These are phyloP conservation scores for Macrobrachium rosenbergii DNA, from an alignment of 1,140 invertebrate genomes.

Conservation along the genomic window DNA sequence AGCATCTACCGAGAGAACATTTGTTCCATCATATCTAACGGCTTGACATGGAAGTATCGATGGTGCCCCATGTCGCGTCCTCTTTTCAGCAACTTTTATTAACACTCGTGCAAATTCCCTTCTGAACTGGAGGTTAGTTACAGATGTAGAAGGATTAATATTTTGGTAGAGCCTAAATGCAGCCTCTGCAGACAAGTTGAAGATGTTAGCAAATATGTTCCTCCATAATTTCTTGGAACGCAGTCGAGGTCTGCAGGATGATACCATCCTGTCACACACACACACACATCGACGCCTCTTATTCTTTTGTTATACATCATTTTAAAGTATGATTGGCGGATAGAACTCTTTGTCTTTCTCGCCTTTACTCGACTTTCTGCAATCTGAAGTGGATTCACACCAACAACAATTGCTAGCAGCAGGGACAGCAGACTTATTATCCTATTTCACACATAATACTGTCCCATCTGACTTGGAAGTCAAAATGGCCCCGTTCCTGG, in stretches of 20 bases:
- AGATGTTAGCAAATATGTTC: no score
- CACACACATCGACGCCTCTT: conserved; percentile 29
- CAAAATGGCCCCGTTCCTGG: not conserved
- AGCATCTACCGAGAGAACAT: no score
- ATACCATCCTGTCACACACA: not conserved
- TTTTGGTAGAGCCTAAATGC: no score
- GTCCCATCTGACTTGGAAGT: conserved; percentile 21
- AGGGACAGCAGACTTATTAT: conserved; percentile 21
- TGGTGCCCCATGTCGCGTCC: no score
- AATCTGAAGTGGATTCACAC: conserved; percentile 32
- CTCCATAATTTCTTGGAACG: conserved; percentile 1
- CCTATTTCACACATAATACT: conserved; percentile 14
- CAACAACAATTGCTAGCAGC: not conserved
- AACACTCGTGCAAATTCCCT: no score
- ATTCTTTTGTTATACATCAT: conserved; percentile 23
- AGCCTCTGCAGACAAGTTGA: no score
- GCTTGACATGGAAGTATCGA: no score
- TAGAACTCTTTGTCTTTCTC: not conserved
- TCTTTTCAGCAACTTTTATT: no score
- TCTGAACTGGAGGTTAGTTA: no score
- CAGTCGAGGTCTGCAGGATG: conserved; percentile 25
- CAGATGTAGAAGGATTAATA: no score
- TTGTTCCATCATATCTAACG: no score
- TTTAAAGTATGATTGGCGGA: not conserved
- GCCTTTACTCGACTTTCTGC: conserved; percentile 18